Base-by-base conservation (phyloP, 2,113 vertebrate genomes). In the Pelvicachromis taeniatus region DNA sequence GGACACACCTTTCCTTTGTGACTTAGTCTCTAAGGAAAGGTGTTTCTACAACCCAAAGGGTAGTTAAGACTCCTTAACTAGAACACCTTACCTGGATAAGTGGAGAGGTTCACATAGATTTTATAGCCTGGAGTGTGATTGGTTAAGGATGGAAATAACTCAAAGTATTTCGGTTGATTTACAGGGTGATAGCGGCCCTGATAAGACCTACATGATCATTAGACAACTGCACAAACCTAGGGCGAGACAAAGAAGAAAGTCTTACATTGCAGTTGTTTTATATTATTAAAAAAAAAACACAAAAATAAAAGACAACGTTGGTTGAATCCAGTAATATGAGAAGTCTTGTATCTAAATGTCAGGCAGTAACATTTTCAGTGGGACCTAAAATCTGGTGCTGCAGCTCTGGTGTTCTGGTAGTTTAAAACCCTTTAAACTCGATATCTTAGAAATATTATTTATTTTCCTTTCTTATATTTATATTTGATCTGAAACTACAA, bases 11-110 rank as follows among this genome's bases (percentile, higher is more conserved):
- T 70, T 26, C 13, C 63, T 45, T 73, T 1, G 40, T 45, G 14
- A 23, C n/a, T 63, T 48, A 73, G 65, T 17, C 65, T 63, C 59
- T 63, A 63, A 35, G 59, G 59, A 63, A 63, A 63, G 35, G 31
- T 35, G 59, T 38, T 16, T 29, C 23, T 73, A 7, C 40, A 29
- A 73, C 40, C 65, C 65, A 68, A 63, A 63, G 33, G 26, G 26
- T 26, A 26, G 26, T 26, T 26, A 26, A 26, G 26, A 26, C 63
- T 68, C 38, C 38, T 68, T 4, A 68, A 68, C 42, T 29, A 29
- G 42, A 73, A 19, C 68, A 48, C 14, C 68, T 48, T 7, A 73
- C 16, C 14, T 19, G 21, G 8, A 70, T 70, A 45, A 45, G 13
- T 17, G 48, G 17, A 8, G 16, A 50, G 48, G 7, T 17, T 50